Conservation (phyloP, 2,888 invertebrate genomes). For the Dysmachus trigonus region DNA sequence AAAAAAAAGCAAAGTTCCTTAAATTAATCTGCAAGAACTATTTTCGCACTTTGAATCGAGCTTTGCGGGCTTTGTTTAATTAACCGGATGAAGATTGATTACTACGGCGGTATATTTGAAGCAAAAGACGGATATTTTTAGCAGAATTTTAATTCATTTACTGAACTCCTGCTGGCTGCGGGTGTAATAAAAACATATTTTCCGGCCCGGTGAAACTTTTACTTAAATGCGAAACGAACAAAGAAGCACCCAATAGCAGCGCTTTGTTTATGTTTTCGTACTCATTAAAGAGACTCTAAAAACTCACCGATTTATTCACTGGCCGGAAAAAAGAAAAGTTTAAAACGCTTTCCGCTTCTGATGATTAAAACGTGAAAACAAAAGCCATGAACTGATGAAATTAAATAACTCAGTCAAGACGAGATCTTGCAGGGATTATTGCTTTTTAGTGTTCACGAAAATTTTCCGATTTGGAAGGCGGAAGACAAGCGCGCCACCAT, state of each 20-base stretch:
- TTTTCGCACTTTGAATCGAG: background rate
- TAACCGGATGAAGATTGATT: background rate
- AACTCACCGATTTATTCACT: background rate
- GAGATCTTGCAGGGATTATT: background rate
- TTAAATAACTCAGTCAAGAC: background rate
- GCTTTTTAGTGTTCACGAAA: background rate
- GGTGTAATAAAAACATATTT: background rate
- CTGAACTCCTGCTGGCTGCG: background rate
- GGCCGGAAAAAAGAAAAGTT: background rate
- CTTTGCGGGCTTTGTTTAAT: background rate
- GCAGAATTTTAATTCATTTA: background rate
- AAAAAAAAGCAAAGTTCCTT: background rate
- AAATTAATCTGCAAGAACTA: background rate
- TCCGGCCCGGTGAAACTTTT: background rate
- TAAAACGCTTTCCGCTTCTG: background rate
- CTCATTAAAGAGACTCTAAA: background rate
- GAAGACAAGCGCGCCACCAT: background rate
- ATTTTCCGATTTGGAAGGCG: background rate
- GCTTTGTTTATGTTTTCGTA: background rate
- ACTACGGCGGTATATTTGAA: background rate
- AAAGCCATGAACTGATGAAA: background rate
- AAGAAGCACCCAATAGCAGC: background rate
- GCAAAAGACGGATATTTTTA: background rate
- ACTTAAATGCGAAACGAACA: background rate
- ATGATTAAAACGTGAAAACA: background rate